phyloP scores from a whole-genome alignment of 30 jellyfish, hydroid and myxozoan species.

The Cassiopea xamachana region DNA sequence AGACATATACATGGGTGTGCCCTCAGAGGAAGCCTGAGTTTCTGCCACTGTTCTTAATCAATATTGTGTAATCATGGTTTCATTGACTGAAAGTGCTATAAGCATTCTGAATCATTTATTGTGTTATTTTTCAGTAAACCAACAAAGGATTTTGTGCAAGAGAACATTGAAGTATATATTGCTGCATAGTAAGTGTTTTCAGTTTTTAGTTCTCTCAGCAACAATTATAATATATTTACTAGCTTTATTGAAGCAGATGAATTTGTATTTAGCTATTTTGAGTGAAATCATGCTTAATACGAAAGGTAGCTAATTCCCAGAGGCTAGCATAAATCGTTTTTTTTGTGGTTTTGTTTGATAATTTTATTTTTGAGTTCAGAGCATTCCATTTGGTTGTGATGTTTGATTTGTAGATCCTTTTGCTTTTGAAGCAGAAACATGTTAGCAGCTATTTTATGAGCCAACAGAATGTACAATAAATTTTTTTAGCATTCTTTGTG shows the following conservation, averaged over 20 bases:
- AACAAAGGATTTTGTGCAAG: conserved; percentile 68
- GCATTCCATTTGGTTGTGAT: no score
- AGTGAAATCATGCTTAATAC: background rate
- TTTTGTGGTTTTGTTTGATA: background rate
- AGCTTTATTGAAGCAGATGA: background rate
- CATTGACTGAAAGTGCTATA: no score
- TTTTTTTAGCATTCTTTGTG: no score
- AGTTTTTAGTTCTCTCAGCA: background rate
- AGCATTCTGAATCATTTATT: background rate
- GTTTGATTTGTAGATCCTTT: no score
- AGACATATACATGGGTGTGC: no score
- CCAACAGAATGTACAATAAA: no score
- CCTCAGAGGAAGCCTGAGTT: no score
- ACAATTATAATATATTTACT: background rate
- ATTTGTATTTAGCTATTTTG: background rate
- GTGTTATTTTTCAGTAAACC: conserved; percentile 63
- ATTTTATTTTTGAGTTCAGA: no score
- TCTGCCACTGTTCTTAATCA: no score
- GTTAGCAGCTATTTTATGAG: no score
- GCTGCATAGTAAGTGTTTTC: conserved; percentile 69
- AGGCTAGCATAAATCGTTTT: background rate
- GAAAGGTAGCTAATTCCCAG: background rate
- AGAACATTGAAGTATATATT: conserved; percentile 52
- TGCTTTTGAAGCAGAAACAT: no score
- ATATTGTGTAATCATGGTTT: no score